These are phyloP conservation scores for Tragulus kanchil DNA, from an alignment of 2,113 vertebrate genomes.

Conservation along the genomic window DNA sequence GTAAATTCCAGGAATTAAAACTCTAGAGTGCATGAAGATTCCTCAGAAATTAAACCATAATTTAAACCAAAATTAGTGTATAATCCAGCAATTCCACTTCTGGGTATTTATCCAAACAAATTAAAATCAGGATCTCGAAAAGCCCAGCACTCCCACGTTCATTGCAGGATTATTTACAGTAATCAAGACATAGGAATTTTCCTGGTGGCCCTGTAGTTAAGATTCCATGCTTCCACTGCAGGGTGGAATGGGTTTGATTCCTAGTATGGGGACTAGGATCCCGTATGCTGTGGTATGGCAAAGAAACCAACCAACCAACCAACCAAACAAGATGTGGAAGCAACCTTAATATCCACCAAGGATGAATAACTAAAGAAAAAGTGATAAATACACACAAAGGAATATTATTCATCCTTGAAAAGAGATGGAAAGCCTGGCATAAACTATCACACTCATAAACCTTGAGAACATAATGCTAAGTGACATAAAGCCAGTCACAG, in stretches of 20 bases:
- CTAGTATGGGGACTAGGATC: neutral
- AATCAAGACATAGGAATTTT: neutral
- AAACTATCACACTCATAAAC: too few relatives aligned
- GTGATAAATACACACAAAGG: neutral
- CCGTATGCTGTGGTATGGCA: neutral
- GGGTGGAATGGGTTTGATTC: neutral
- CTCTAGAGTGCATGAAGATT: neutral
- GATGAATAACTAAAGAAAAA: neutral
- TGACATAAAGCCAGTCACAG: neutral
- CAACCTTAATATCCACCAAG: neutral
- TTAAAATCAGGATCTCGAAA: neutral
- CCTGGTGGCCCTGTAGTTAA: neutral
- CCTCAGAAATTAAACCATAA: neutral
- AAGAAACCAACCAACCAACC: neutral
- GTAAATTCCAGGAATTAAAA: neutral
- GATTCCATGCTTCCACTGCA: neutral
- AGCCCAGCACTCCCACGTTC: neutral
- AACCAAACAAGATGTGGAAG: neutral
- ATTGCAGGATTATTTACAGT: neutral
- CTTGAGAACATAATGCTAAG: neutral
- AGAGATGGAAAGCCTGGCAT: neutral
- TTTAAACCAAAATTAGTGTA: neutral
- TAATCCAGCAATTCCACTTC: neutral
- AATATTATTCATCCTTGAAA: neutral
- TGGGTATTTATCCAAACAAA: neutral